Conservation (phyloP, 2,113 vertebrate species). For the Myrmecophaga tridactyla region DNA sequence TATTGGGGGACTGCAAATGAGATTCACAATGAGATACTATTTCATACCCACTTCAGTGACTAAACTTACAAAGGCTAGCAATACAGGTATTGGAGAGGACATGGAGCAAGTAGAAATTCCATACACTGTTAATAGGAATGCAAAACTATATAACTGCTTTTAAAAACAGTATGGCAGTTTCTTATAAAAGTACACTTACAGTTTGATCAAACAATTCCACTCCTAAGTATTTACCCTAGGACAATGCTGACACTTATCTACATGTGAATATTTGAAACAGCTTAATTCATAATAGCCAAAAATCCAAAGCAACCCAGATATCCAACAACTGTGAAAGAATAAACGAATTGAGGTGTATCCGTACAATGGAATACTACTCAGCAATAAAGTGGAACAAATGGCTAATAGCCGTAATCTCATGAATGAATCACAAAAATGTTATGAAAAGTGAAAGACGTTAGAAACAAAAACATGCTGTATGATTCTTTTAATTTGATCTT, state of each 20-base stretch:
- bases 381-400: neutral
- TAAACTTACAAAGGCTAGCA: no score
- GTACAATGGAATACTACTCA: neutral
- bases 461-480: neutral
- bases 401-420: neutral
- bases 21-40: neutral
- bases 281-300: neutral
- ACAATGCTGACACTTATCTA: neutral
- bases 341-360: neutral
- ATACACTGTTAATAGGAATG: no score
- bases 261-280: neutral
- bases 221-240: no score
- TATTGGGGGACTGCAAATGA: neutral
- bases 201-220: neutral
- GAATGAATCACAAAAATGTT: neutral
- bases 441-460: neutral
- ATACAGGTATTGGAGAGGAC: no score
- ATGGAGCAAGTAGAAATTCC: neutral
- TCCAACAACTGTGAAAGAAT: no score
- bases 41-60: neutral
- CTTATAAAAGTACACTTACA: neutral
- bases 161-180: neutral
- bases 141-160: neutral
- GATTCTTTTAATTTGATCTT: neutral
- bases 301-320: neutral